Base-by-base conservation (phyloP, 2,797 vertebrate genomes). In the Rhadinocentrus ornatus region DNA sequence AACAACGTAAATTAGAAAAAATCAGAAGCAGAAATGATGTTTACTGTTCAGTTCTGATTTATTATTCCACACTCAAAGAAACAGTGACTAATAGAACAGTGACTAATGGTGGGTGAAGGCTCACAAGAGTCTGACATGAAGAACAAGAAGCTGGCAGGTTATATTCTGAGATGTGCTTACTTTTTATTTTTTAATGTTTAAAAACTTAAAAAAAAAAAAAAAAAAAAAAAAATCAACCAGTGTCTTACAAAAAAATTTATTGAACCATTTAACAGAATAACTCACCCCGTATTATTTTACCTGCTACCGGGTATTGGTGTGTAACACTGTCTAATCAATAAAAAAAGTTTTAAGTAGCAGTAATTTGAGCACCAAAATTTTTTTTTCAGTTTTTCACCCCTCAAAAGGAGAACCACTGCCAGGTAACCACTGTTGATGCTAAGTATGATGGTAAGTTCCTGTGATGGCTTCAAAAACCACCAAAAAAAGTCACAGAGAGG, bases 1-100 rank as follows among this genome's bases (percentile, higher is more conserved):
- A 86, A 74, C 80, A 83, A 80, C 2, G 32, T 32, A 67, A 75
- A 64, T 63, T 55, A 60, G 66, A 56, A 68, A 18, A 68, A 82
- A 89, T 77, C 4, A 77, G 81, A 86, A 85, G 72, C 86, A 89
- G 78, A 74, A 69, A 50, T 11, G 13, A 59, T 18, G 20, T 62
- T 53, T 52, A 59, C 44, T 69, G 75, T 69, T 80, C 46, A 60
- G 31, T 57, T 61, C 56, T 31, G 37, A 69, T 73, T 77, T 50
- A 78, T 69, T 57, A 74, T 65, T 57, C 63, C 37, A 77, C 37
- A 73, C 22, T 41, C 22, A 71, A 71, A 72, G 74, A 0, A 73
- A 56, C 7, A n/a, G 10, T 67, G 72, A 78, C 3, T 15, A 59
- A 66, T 3, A n/a, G n/a, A 73, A 56, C 7, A n/a, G 10, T 67